Evolutionary conservation across 2,113 vertebrate genomes (phyloP).

Genomic region (Gymnorhina tibicen): DNA sequence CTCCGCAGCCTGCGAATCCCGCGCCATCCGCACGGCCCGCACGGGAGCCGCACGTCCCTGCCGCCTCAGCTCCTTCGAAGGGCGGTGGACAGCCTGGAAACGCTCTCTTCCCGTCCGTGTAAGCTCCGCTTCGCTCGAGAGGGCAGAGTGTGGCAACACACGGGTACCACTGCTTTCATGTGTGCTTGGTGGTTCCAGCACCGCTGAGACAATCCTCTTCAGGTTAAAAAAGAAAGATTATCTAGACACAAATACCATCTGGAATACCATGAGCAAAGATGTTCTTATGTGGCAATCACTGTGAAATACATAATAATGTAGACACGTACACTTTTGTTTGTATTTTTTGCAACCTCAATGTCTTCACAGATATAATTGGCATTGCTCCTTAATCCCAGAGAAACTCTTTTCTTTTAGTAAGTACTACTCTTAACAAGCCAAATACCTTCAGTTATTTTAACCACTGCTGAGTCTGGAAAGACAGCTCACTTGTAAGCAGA

Average conservation of each 20-base stretch:
- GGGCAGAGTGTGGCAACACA: background rate
- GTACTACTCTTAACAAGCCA: background rate
- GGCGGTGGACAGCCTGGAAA: background rate
- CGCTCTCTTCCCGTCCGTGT: accelerated
- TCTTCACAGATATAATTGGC: accelerated
- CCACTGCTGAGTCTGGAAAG: background rate
- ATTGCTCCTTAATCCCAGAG: background rate
- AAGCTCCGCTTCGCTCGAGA: background rate
- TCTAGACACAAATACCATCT: background rate
- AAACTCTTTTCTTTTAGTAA: background rate
- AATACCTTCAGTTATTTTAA: background rate
- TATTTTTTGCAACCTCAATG: background rate
- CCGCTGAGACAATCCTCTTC: background rate
- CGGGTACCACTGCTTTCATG: accelerated
- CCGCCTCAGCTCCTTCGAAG: background rate
- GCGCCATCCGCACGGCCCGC: accelerated
- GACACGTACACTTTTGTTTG: background rate
- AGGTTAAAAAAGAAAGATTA: background rate
- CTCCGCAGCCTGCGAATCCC: background rate
- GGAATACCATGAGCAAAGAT: background rate
- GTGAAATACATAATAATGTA: background rate
- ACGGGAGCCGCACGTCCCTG: accelerated
- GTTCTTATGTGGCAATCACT: background rate
- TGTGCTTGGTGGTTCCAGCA: accelerated
- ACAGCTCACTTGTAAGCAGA: background rate